A percentile compares a stretch with the other conserved stretches of the same genome.
Evolutionary conservation across 2,797 vertebrate species (phyloP).

Genomic region (Cyclura pinguis): DNA sequence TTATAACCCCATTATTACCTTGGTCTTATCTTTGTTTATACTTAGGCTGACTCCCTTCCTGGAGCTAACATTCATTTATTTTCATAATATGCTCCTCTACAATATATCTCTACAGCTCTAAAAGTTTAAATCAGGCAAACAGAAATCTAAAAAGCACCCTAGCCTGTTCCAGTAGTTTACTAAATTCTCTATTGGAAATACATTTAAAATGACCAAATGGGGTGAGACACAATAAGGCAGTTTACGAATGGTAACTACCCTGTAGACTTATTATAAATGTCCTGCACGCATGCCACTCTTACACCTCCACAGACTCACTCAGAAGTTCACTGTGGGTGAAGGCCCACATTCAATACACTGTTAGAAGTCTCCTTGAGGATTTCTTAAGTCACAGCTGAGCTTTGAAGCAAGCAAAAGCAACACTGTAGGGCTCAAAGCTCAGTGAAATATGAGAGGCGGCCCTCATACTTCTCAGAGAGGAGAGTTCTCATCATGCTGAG

Average conservation of each 20-base stretch:
- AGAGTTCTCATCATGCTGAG: neutral
- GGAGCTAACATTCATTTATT: no score
- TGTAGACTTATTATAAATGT: neutral
- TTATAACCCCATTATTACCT: no score
- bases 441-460: neutral
- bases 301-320: neutral
- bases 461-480: neutral
- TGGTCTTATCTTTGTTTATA: no score
- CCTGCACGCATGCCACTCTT: neutral
- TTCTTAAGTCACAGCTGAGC: neutral
- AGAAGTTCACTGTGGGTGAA: neutral
- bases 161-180: no score
- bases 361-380: neutral
- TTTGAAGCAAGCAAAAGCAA: neutral
- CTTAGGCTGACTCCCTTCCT: no score
- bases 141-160: no score
- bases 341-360: neutral
- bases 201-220: neutral
- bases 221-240: neutral
- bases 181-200: neutral
- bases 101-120: no score
- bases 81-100: no score
- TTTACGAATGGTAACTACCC: no score
- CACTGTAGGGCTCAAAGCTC: neutral
- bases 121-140: no score